These are phyloP conservation scores for Laticauda laticaudata DNA, from an alignment of 2,113 vertebrate species.

Conservation along the genomic window DNA sequence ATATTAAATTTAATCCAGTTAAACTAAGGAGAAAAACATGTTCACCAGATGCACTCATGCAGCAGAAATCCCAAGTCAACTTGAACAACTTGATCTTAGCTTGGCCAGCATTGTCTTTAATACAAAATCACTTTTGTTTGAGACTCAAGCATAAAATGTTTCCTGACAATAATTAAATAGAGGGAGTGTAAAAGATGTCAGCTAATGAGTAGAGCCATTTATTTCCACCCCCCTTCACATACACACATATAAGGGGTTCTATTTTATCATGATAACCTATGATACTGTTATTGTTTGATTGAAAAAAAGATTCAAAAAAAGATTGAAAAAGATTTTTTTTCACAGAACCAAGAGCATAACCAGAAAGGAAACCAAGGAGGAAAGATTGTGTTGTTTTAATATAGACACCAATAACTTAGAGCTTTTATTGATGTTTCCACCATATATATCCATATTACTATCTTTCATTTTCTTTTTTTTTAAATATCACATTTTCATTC, in stretches of 20 bases:
- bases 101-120: slow-evolving; percentile 17
- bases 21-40: slow-evolving; percentile 34
- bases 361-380: slow-evolving; percentile 7
- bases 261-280: not conserved
- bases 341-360: not conserved
- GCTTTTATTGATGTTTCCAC: not conserved
- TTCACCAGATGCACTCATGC: not conserved
- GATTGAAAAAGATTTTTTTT: not conserved
- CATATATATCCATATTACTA: not conserved
- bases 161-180: slow-evolving; percentile 36
- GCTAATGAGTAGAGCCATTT: slow-evolving; percentile 34
- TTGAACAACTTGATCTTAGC: not conserved
- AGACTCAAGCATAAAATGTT: not conserved
- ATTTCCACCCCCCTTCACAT: not conserved
- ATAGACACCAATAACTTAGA: not conserved
- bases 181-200: slow-evolving; percentile 26
- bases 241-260: not conserved
- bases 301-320: not conserved
- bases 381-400: not conserved
- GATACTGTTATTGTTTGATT: slow-evolving; percentile 1
- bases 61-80: slow-evolving; percentile 30
- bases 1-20: slow-evolving; percentile 6
- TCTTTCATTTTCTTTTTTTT: not conserved
- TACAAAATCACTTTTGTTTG: slow-evolving; percentile 28
- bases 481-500: not conserved